Evolutionary conservation across 2,113 vertebrate genomes (phyloP).

Genomic region (Calidris pygmaea): DNA sequence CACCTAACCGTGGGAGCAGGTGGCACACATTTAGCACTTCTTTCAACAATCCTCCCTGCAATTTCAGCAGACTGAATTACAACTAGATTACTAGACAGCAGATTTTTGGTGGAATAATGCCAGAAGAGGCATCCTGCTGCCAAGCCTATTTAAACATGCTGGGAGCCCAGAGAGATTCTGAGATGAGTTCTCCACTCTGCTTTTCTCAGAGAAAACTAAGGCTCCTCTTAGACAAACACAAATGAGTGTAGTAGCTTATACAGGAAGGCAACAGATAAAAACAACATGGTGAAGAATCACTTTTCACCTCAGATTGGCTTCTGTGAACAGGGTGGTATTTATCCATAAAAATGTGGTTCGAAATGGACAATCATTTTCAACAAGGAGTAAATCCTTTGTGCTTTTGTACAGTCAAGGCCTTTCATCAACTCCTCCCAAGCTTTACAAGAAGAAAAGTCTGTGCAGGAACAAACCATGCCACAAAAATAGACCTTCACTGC

Average conservation of each 20-base stretch:
- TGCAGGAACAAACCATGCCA: neutral
- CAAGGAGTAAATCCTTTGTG: neutral
- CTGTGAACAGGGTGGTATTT: neutral
- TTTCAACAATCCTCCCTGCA: neutral
- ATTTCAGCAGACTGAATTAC: slow-evolving; percentile 24
- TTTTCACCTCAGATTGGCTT: neutral
- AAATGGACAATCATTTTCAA: neutral
- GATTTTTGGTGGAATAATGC: slow-evolving; percentile 26
- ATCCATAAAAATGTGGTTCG: neutral
- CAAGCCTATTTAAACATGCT: slow-evolving; percentile 20
- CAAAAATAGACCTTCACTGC: neutral
- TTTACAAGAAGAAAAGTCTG: neutral
- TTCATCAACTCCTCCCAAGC: neutral
- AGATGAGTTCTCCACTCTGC: neutral
- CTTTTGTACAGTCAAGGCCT: neutral
- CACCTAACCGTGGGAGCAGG: neutral
- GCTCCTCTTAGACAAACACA: neutral
- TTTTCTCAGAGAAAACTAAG: neutral
- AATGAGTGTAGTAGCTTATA: neutral
- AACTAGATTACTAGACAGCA: slow-evolving; percentile 19
- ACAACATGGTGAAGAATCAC: neutral
- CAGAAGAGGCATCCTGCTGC: slow-evolving; percentile 31
- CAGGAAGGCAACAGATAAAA: neutral
- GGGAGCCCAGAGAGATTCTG: neutral
- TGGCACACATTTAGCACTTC: neutral